Percentiles rank a stretch among this genome's conserved stretches.
phyloP scores from a whole-genome alignment of 2,888 invertebrate genomes.

The Petrolisthes manimaculis region DNA sequence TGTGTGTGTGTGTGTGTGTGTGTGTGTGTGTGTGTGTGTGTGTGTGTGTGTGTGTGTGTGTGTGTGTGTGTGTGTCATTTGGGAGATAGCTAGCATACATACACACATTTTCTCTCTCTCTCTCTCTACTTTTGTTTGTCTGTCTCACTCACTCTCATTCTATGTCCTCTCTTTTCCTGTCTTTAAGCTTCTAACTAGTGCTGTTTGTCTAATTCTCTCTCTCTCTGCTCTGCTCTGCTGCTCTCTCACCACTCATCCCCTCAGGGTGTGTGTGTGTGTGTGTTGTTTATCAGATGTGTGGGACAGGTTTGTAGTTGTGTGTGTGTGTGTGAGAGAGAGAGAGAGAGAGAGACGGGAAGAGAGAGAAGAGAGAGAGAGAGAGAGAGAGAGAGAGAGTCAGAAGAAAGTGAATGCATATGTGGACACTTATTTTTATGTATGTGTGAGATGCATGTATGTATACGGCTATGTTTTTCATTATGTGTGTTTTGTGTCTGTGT shows the following conservation, averaged over 20 bases:
- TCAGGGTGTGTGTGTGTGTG: no score
- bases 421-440: no score
- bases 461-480: no score
- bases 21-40: slow-evolving; percentile 22
- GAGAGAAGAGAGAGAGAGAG: not conserved
- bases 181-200: not conserved
- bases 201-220: not conserved
- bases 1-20: slow-evolving; percentile 22
- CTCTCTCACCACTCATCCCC: not conserved
- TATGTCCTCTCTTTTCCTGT: not conserved
- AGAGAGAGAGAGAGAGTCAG: not conserved
- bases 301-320: not conserved
- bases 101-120: slow-evolving; percentile 8
- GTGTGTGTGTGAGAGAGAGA: not conserved
- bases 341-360: not conserved
- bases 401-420: no score
- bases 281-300: no score
- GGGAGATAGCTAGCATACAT: not conserved
- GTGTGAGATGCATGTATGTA: no score
- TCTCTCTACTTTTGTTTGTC: slow-evolving; percentile 9
- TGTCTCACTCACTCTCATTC: slow-evolving; percentile 4
- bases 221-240: not conserved
- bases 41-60: slow-evolving; percentile 17
- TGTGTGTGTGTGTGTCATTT: slow-evolving; percentile 3
- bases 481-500: slow-evolving; percentile 4